phyloP scores from a whole-genome alignment of 2,113 vertebrate species.

The Columba janthina region DNA sequence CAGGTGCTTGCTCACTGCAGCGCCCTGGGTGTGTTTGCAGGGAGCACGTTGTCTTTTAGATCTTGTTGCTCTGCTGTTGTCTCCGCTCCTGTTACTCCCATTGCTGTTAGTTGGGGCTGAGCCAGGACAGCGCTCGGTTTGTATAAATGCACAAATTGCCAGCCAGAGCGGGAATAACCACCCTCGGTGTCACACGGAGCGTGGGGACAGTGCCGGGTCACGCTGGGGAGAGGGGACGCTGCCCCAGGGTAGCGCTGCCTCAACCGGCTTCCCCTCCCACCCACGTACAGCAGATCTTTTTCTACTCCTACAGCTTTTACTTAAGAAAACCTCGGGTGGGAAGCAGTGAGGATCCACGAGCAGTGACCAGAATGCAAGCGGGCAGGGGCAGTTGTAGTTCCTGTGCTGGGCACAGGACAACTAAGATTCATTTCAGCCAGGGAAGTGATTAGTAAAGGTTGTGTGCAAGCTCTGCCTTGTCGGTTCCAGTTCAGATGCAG shows the following conservation, averaged over 20 bases:
- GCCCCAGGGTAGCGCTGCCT: neutral
- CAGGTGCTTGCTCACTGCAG: neutral
- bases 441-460: neutral
- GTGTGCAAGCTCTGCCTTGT: fast-evolving
- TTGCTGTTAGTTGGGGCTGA: fast-evolving
- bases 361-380: neutral
- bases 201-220: neutral
- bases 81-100: neutral
- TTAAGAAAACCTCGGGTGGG: neutral
- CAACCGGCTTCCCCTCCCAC: neutral
- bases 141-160: neutral
- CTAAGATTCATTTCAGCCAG: neutral
- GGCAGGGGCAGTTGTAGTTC: neutral
- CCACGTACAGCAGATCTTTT: neutral
- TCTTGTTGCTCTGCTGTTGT: neutral
- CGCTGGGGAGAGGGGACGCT: fast-evolving
- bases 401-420: neutral
- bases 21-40: neutral
- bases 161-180: neutral
- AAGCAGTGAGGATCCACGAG: neutral
- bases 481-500: fast-evolving
- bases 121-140: neutral
- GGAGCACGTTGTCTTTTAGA: neutral
- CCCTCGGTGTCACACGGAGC: fast-evolving
- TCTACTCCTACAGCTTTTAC: neutral